Base-by-base conservation (phyloP, 2,888 invertebrate genomes). In the Anthophora plumipes region DNA sequence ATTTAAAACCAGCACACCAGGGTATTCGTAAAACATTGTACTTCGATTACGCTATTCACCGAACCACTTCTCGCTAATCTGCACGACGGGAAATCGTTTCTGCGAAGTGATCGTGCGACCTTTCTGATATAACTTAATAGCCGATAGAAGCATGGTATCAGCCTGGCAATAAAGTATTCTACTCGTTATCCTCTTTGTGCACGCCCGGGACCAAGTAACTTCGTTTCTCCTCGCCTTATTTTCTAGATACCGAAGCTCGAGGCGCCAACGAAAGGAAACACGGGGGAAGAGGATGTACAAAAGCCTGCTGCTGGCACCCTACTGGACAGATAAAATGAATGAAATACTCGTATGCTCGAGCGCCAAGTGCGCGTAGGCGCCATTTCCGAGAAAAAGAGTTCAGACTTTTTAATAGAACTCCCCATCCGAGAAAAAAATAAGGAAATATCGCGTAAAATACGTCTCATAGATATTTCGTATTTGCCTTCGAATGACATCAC, bases 61-160 rank as follows among this genome's bases (percentile, higher is more conserved):
- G 55, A 43, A 43, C 11, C 66, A 39, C 41, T 74, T 80, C 80
- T 39, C 14, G 68, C 67, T 80, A 77, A 80, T 80, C 80, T 59
- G 11, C 22, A 5, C 25, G 25, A 20, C 31, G 60, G 39, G 46
- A 46, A 57, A 50, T 48, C 54, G 66, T 17, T 80, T 77, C 80
- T 43, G 6, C 52, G 82, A 80, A 77, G 48, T n/a, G 64, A 70
- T 70, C 52, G 64, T 43, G 9, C 54, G 76, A 64, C 72, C 76
- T 82, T 73, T 64, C 61, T 60, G 78, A 80, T 61, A 70, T 20
- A 52, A 54, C 25, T 41, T 50, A 64, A 59, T 60, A 55, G 31
- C 55, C 54, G 76, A 75, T 61, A 55, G 57, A 57, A 52, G 43
- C 31, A 46, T 11, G n/a, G 17, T 55, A 71, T 79, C 70, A n/a